Evolutionary conservation across 2,888 invertebrate genomes (phyloP).

Genomic region (Halocaridina rubra): DNA sequence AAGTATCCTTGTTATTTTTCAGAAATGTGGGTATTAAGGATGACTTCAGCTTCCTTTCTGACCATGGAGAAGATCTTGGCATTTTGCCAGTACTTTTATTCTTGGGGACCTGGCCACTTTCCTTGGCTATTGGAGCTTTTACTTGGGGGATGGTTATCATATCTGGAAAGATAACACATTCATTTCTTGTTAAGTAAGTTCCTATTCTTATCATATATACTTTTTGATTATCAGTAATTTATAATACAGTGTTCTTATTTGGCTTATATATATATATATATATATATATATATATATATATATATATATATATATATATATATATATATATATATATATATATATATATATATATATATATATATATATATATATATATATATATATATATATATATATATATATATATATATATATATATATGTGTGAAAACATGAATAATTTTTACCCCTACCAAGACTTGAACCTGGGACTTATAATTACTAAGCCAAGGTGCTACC

Average conservation of each 20-base stretch:
- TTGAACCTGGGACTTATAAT: no score
- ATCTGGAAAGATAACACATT: slow-evolving; percentile 39
- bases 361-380: no score
- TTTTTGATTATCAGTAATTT: neutral
- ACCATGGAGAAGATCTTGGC: slow-evolving; percentile 30
- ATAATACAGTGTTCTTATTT: neutral
- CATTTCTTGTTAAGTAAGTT: slow-evolving; percentile 31
- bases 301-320: no score
- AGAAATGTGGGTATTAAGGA: slow-evolving; percentile 36
- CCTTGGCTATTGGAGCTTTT: slow-evolving; percentile 16
- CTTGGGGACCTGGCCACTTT: slow-evolving; percentile 32
- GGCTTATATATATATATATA: neutral
- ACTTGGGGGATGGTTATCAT: slow-evolving; percentile 37
- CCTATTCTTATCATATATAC: neutral
- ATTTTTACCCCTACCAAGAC: no score
- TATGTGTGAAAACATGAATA: no score
- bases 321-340: no score
- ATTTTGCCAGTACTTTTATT: slow-evolving; percentile 41
- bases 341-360: no score
- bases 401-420: no score
- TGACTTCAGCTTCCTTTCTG: slow-evolving; percentile 26
- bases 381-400: no score
- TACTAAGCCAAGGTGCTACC: no score
- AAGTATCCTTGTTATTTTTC: neutral
- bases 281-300: no score